Evolutionary conservation across 2,888 invertebrate species (phyloP).

Genomic region (Catotricha subobsoleta): DNA sequence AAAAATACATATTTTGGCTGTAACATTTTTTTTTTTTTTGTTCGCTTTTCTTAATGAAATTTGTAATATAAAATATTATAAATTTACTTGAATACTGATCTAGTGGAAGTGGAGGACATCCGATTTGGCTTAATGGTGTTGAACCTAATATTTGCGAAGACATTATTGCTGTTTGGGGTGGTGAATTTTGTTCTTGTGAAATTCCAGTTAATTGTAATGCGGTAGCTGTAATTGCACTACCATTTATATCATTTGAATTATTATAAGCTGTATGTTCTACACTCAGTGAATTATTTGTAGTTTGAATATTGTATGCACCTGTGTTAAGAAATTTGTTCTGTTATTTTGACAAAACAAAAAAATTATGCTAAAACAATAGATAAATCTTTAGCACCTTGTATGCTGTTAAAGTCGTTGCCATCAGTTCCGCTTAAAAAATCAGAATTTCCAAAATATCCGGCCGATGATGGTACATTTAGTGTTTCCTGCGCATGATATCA

Average conservation of each 20-base stretch:
- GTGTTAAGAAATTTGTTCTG: background rate
- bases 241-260: slow-evolving; percentile 9
- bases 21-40: background rate
- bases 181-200: background rate
- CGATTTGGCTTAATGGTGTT: slow-evolving; percentile 74
- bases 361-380: background rate
- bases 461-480: slow-evolving; percentile 9
- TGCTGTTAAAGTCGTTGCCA: slow-evolving; percentile 11
- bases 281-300: slow-evolving; percentile 9
- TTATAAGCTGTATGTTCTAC: slow-evolving; percentile 10
- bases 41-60: no score
- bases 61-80: no score
- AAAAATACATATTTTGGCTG: slow-evolving; percentile 1
- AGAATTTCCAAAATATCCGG: slow-evolving; percentile 11
- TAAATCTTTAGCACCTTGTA: slow-evolving; percentile 12
- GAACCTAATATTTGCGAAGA: slow-evolving; percentile 53
- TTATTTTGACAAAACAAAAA: background rate
- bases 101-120: slow-evolving; percentile 35
- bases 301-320: slow-evolving; percentile 6
- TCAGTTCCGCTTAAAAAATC: slow-evolving; percentile 12
- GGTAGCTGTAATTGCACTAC: slow-evolving; percentile 4
- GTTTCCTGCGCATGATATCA: no score
- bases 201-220: slow-evolving; percentile 13
- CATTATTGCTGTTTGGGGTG: slow-evolving; percentile 4
- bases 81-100: slow-evolving; percentile 33